These are phyloP conservation scores for Lasioglossum vierecki DNA, from an alignment of 2,888 invertebrate genomes.

Conservation along the genomic window DNA sequence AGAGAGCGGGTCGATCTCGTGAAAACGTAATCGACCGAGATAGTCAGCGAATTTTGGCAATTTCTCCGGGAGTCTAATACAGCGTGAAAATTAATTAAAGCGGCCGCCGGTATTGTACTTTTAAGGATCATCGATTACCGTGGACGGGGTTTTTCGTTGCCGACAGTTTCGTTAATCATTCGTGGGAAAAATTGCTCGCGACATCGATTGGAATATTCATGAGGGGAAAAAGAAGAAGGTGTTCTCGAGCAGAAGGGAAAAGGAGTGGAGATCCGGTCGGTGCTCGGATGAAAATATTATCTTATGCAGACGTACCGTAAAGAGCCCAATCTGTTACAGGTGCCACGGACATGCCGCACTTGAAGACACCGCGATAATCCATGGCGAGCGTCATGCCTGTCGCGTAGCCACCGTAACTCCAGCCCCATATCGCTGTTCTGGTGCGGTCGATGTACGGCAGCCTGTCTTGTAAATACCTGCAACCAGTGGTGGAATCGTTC, in stretches of 20 bases:
- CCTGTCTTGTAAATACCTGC: conserved; percentile 88
- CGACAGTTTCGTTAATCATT: background rate
- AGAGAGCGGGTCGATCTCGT: background rate
- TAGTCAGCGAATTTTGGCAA: background rate
- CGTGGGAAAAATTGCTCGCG: background rate
- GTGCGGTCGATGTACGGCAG: conserved; percentile 90
- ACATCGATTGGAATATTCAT: conserved; percentile 14
- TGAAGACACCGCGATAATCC: conserved; percentile 90
- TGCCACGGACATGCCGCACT: conserved; percentile 97
- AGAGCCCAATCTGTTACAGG: conserved; percentile 98
- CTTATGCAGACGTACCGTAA: conserved; percentile 89
- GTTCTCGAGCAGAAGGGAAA: background rate
- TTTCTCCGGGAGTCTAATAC: background rate
- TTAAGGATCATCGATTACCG: background rate
- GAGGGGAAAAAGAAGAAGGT: background rate
- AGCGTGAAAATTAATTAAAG: conserved; percentile 7
- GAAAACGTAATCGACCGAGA: background rate
- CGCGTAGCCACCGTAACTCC: conserved; percentile 99
- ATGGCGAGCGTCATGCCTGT: conserved; percentile 94
- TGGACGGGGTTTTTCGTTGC: background rate
- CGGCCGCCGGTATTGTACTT: background rate
- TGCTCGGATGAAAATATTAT: conserved; percentile 50
- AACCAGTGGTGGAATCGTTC: conserved; percentile 58
- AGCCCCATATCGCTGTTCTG: conserved; percentile 97
- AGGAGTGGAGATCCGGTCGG: background rate